Evolutionary conservation across 2,888 invertebrate genomes (phyloP).

Genomic region (Dolomedes plantarius): DNA sequence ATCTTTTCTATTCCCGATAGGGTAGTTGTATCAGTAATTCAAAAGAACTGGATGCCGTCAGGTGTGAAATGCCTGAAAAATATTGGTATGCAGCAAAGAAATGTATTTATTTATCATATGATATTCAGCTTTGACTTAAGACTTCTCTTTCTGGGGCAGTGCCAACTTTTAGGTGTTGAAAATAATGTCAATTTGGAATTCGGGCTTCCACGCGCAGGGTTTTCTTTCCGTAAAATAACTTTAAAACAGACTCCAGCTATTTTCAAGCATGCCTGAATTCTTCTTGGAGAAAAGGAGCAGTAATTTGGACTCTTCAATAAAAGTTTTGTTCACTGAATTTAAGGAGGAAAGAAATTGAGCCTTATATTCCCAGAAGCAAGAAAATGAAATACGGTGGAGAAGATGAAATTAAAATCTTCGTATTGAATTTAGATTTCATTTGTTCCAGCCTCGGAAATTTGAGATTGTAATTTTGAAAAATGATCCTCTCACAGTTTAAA

Average conservation of each 20-base stretch:
- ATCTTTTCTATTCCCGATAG: slow-evolving; percentile 12
- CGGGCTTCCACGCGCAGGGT: not conserved
- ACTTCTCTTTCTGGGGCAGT: slow-evolving; percentile 4
- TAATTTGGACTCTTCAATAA: slow-evolving; percentile 14
- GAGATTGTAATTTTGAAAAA: slow-evolving; percentile 12
- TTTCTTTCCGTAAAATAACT: slow-evolving; percentile 12
- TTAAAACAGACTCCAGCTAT: not conserved
- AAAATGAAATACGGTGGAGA: not conserved
- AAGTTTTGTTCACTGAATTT: slow-evolving; percentile 10
- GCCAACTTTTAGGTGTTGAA: slow-evolving; percentile 5
- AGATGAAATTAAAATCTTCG: slow-evolving; percentile 17
- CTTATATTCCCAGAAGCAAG: not conserved
- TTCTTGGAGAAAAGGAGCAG: not conserved
- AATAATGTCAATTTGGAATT: slow-evolving; percentile 17
- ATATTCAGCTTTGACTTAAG: slow-evolving; percentile 10
- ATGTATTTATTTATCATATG: slow-evolving; percentile 25
- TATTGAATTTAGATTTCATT: slow-evolving; percentile 12
- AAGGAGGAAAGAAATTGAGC: slow-evolving; percentile 1
- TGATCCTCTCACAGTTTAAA: not conserved
- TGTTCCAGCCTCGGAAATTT: not conserved
- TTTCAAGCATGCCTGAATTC: slow-evolving; percentile 11
- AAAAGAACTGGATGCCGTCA: slow-evolving; percentile 18
- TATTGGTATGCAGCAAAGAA: slow-evolving; percentile 18
- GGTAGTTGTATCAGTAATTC: slow-evolving; percentile 24
- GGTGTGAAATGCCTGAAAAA: slow-evolving; percentile 32